Conservation (phyloP, 2,797 vertebrate species). For the Chrysocyon brachyurus region DNA sequence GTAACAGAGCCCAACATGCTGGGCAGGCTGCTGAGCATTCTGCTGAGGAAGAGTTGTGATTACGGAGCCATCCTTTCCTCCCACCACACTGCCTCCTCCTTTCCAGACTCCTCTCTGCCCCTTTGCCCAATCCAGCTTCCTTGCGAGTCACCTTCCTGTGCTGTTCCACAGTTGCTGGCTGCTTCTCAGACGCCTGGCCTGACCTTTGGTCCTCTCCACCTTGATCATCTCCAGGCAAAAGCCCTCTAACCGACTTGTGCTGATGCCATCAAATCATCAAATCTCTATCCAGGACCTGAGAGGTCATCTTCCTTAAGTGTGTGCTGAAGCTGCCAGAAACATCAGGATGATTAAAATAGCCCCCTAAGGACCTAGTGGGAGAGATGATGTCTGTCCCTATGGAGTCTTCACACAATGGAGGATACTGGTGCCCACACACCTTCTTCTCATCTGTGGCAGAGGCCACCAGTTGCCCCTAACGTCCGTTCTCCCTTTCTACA, state of each 20-base stretch:
- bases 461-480: neutral
- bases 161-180: neutral
- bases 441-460: neutral
- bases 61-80: neutral
- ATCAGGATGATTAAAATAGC: neutral
- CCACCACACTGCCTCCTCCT: neutral
- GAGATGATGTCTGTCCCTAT: neutral
- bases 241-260: conserved; percentile 62
- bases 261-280: neutral
- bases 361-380: neutral
- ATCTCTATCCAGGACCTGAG: neutral
- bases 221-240: neutral
- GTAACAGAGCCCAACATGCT: neutral
- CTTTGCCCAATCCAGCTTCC: conserved; percentile 25
- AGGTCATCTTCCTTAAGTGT: neutral
- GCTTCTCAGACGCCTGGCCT: conserved; percentile 41
- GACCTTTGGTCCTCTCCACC: neutral
- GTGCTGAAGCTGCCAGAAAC: conserved; percentile 1
- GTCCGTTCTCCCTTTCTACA: neutral
- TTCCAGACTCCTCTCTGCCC: conserved; percentile 39
- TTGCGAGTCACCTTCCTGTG: conserved; percentile 46
- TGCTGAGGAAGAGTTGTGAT: neutral
- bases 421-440: neutral
- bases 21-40: neutral
- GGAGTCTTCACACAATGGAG: neutral